Evolutionary conservation across 1,140 invertebrate genomes (phyloP), one percentile per base, ranked within the genome.

Genomic region (Brachionus rotundiformis): DNA sequence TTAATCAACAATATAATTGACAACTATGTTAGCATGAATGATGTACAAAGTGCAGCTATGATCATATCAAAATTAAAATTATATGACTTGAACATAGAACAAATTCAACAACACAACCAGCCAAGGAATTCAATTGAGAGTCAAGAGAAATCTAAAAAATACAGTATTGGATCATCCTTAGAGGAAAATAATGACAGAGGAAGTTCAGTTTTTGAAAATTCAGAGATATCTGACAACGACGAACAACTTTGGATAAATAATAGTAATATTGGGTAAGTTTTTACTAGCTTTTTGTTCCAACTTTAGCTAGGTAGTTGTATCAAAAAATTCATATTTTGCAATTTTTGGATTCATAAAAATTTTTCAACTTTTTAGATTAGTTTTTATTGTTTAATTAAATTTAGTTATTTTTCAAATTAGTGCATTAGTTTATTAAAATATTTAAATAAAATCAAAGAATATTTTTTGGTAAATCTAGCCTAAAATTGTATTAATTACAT

Each of bases 1-100:
- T 25, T 73, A 44, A 73, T 73, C 19, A 73, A 73, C 44, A 73
- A 44, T 23, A 25, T 73, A 73, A 73, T 73, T 31, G 36, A 73
- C 25, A 44, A 73, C 25, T 73, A 27, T 11, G 39, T 73, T 7
- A 16, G 1, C 8, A 41, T 27, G 41, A 73, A 73, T 31, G 68
- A 73, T 44, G 41, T 73, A 1, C 68, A 73, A 16, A 73, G 36
- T 27, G 68, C 36, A 31, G 68, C 68, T 44, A 73, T 73, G 68
- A 41, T 73, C 27, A 73, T 73, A 23, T 73, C 68, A 6, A 73
- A 73, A 27, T 44, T 73, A 44, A 73, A 73, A 29, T 44, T 25
- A 23, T 11, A 47, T 73, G 68, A 73, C 3, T 44, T 44, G 11
- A 44, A 25, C 36, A 10, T 44, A 10, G 25, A 8, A 41, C 11